Conservation (phyloP, 2,113 vertebrate species). For the Myrmophylax atrothorax region DNA sequence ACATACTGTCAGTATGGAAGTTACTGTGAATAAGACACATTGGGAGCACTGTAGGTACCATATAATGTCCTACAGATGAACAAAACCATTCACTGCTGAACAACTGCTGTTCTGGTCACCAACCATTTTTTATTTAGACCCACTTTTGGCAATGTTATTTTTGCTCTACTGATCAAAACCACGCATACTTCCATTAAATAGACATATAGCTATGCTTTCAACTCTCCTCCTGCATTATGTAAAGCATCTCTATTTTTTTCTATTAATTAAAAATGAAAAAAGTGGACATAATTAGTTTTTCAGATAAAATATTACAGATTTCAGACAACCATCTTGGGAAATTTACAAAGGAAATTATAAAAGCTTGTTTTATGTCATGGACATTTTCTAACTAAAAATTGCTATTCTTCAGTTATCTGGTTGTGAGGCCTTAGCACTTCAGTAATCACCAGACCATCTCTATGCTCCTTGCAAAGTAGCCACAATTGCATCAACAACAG, state of each 20-base stretch:
- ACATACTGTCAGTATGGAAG: not conserved
- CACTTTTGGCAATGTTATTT: not conserved
- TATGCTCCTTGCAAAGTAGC: not conserved
- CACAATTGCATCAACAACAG: not conserved
- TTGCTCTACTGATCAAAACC: not conserved
- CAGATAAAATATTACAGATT: not conserved
- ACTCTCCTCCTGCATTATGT: not conserved
- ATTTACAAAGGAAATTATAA: not conserved
- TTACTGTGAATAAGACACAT: not conserved
- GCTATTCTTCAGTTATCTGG: not conserved
- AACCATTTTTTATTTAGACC: not conserved
- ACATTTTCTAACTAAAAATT: not conserved
- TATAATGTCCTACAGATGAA: not conserved
- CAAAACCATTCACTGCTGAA: not conserved
- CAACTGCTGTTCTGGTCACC: not conserved
- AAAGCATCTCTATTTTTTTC: no score
- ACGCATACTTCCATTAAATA: not conserved
- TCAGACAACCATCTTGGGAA: not conserved
- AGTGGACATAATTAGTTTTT: not conserved
- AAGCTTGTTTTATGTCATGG: not conserved
- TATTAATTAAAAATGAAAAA: not conserved
- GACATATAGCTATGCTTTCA: not conserved
- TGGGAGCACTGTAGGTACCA: no score
- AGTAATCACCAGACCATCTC: not conserved
- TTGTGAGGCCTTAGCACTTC: not conserved